Percentiles rank a stretch among this genome's conserved stretches.
Evolutionary conservation across 1,140 invertebrate species (phyloP).

Genomic region (Ceratosolen fusciceps): DNA sequence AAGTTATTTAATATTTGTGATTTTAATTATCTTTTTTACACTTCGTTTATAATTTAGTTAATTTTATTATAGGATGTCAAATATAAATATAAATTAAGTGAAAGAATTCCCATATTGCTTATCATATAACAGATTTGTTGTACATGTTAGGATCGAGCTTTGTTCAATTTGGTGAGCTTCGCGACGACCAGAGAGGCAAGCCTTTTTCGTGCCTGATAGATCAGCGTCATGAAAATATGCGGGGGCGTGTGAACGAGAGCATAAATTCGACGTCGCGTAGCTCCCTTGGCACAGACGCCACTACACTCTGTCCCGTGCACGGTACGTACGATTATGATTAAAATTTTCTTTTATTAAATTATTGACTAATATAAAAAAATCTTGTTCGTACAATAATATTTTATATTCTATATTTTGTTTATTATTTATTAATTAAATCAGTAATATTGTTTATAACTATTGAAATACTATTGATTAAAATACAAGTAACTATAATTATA

Average conservation of each 20-base stretch:
- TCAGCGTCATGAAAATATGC: slow-evolving; percentile 66
- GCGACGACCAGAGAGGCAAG: slow-evolving; percentile 66
- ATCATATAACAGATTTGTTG: slow-evolving; percentile 25
- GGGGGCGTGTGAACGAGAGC: slow-evolving; percentile 71
- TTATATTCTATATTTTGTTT: too few relatives aligned
- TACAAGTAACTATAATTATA: not conserved
- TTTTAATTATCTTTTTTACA: too few relatives aligned
- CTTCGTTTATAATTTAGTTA: too few relatives aligned
- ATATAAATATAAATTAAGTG: too few relatives aligned
- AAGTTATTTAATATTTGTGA: too few relatives aligned
- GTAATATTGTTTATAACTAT: not conserved
- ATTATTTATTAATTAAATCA: too few relatives aligned
- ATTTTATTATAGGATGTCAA: too few relatives aligned
- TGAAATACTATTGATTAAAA: not conserved
- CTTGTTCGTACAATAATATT: not conserved
- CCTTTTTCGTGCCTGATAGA: slow-evolving; percentile 72
- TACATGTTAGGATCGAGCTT: slow-evolving; percentile 45
- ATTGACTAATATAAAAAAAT: not conserved
- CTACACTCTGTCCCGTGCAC: slow-evolving; percentile 72
- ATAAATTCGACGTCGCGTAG: slow-evolving; percentile 71
- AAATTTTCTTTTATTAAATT: not conserved
- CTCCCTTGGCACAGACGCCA: slow-evolving; percentile 69
- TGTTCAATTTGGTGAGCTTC: slow-evolving; percentile 66
- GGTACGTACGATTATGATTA: slow-evolving; percentile 63
- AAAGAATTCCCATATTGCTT: not conserved